Evolutionary conservation across 2,113 vertebrate species (phyloP).

Genomic region (Leptodactylus fuscus): DNA sequence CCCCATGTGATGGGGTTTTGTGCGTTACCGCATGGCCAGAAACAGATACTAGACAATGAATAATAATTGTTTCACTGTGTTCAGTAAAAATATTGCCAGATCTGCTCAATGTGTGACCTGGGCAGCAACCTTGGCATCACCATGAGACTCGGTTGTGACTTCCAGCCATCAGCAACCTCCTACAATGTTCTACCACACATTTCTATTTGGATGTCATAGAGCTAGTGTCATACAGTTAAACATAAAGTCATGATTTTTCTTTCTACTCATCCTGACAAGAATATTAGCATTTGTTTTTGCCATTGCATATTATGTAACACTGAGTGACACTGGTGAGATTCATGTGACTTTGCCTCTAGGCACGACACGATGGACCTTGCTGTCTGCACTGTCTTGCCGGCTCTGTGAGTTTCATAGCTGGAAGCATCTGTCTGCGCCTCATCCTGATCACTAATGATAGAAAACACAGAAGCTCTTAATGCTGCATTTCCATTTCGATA

Average conservation of each 20-base stretch:
- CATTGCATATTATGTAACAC: not conserved
- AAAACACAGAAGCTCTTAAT: slow-evolving; percentile 19
- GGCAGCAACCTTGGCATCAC: no score
- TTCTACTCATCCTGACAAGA: not conserved
- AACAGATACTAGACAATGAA: no score
- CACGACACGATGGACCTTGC: not conserved
- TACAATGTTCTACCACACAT: not conserved
- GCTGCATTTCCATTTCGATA: not conserved
- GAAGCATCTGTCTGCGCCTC: not conserved
- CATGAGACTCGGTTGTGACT: no score
- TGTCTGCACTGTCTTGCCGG: not conserved
- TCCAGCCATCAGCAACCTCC: no score
- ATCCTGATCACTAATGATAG: not conserved
- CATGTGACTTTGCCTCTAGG: not conserved
- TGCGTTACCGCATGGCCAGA: no score
- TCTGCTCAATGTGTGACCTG: no score
- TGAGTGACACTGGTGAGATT: not conserved
- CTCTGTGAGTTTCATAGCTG: not conserved
- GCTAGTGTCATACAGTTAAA: not conserved
- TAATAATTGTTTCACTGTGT: no score
- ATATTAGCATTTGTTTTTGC: not conserved
- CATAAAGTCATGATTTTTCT: not conserved
- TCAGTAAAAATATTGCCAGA: no score
- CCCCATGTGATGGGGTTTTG: no score
- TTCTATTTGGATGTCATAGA: not conserved